Conservation (phyloP, 2,797 vertebrate species). For the Acanthopagrus latus region DNA sequence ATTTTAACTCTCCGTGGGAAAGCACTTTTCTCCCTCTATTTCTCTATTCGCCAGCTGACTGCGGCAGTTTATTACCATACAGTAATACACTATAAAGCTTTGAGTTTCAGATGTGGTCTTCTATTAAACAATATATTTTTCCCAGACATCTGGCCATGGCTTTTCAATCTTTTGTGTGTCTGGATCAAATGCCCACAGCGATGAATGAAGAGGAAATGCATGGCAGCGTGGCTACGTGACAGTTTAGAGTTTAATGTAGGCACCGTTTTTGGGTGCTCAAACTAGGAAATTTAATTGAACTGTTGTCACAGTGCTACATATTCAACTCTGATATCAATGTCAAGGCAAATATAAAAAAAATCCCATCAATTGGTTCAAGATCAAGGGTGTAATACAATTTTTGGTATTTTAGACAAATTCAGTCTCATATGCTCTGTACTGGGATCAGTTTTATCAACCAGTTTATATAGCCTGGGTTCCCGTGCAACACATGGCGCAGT, state of each 20-base stretch:
- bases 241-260: conserved; percentile 15
- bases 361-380: not conserved
- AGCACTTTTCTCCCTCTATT: conserved; percentile 15
- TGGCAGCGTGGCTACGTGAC: not conserved
- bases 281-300: conserved; percentile 18
- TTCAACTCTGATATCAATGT: conserved; percentile 34
- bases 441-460: not conserved
- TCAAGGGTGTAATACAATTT: not conserved
- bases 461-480: not conserved
- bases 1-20: conserved; percentile 26
- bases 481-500: not conserved
- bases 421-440: not conserved
- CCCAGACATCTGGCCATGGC: conserved; percentile 19
- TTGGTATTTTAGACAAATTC: conserved; percentile 13
- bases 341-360: conserved; percentile 9
- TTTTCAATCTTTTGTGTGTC: conserved; percentile 38
- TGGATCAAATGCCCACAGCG: conserved; percentile 20
- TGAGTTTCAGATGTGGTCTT: conserved; percentile 26
- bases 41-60: conserved; percentile 26
- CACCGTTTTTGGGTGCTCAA: not conserved
- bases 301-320: conserved; percentile 14
- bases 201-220: conserved; percentile 29
- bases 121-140: conserved; percentile 46
- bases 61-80: conserved; percentile 31
- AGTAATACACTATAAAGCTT: conserved; percentile 36